Evolutionary conservation across 2,797 vertebrate genomes (phyloP).

Genomic region (Falco novaeseelandiae): DNA sequence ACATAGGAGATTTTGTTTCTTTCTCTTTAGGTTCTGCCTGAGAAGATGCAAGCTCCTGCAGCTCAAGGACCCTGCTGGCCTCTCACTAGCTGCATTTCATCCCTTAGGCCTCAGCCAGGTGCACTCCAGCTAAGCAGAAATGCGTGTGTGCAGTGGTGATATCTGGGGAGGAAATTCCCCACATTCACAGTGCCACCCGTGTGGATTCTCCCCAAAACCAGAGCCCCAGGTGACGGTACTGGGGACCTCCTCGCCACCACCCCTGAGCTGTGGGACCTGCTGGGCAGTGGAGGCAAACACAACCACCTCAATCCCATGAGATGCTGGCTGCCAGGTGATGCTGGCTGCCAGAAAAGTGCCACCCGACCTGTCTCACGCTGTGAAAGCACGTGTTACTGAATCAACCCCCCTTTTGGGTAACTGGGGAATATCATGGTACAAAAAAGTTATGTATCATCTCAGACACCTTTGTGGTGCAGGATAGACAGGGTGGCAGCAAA

Average conservation of each 20-base stretch:
- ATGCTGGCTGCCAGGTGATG: background rate
- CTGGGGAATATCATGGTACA: fast-evolving
- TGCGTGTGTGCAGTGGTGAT: fast-evolving
- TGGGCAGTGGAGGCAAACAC: fast-evolving
- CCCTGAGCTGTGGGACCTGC: background rate
- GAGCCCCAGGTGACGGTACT: background rate
- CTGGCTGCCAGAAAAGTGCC: background rate
- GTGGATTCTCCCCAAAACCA: background rate
- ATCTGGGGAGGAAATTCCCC: background rate
- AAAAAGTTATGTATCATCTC: background rate
- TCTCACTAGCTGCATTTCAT: background rate
- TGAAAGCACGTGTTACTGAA: fast-evolving
- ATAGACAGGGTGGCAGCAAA: fast-evolving
- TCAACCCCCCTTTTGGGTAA: background rate
- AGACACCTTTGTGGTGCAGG: background rate
- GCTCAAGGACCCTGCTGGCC: background rate
- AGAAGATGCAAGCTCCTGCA: background rate
- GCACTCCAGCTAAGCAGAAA: background rate
- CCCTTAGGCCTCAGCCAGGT: background rate
- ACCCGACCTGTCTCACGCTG: fast-evolving
- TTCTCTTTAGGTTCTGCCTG: background rate
- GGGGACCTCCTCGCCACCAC: background rate
- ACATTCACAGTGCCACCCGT: background rate
- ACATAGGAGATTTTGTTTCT: background rate
- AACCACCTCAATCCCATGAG: fast-evolving